These are phyloP conservation scores for Distichodus sexfasciatus DNA, from an alignment of 2,797 vertebrate genomes.

Conservation along the genomic window DNA sequence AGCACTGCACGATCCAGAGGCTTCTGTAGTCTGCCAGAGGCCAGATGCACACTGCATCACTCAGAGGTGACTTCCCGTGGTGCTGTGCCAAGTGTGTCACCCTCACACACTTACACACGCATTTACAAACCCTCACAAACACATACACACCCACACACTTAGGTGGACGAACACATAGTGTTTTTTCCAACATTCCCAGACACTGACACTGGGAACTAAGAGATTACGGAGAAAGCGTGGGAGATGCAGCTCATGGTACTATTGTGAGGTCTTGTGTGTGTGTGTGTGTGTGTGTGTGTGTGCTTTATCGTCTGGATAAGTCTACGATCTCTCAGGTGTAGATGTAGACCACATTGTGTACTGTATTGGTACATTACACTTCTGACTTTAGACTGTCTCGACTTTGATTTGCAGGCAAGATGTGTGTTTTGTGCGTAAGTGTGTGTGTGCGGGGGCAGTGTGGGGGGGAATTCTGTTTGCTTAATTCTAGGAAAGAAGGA, in stretches of 20 bases:
- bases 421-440: conserved; percentile 3
- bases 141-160: conserved; percentile 26
- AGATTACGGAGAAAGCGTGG: conserved; percentile 58
- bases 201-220: conserved; percentile 56
- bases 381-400: conserved; percentile 34
- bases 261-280: not conserved
- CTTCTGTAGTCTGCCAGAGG: conserved; percentile 21
- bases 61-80: conserved; percentile 65
- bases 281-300: conserved; percentile 17
- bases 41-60: conserved; percentile 51
- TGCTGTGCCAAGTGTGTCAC: conserved; percentile 65
- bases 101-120: conserved; percentile 49
- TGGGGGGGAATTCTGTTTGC: too few species aligned
- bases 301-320: conserved; percentile 45
- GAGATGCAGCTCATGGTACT: conserved; percentile 49
- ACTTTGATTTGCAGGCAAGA: conserved; percentile 46
- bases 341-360: conserved; percentile 47
- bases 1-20: not conserved
- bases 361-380: conserved; percentile 44
- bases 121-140: not conserved
- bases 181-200: conserved; percentile 66
- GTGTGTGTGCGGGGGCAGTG: too few species aligned
- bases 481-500: too few species aligned
- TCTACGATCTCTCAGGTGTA: conserved; percentile 39
- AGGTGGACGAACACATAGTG: too few species aligned